Base-by-base conservation (phyloP, 2,797 vertebrate genomes). In the Microcaecilia unicolor region DNA sequence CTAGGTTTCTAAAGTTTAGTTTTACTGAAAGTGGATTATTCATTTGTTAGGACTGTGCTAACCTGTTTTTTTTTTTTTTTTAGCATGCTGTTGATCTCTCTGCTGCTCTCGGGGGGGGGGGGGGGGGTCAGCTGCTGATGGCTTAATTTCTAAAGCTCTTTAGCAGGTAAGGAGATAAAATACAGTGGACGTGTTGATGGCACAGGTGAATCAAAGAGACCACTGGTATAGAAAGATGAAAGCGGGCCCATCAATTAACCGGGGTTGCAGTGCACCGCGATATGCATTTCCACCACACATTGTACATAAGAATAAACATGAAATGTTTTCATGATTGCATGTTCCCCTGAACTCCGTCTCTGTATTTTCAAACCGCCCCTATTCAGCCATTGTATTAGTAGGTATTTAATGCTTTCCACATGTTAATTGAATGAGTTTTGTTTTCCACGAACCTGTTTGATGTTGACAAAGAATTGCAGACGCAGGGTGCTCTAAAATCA, bases 361-460 rank as follows among this genome's bases (percentile, higher is more conserved):
- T 58, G 25, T 28, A 40, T 60, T 49, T 72, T 70, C 57, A 70
- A 77, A 48, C 44, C 51, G 39, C 51, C 70, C 25, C 56, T 70
- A 65, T 71, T 82, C 59, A 83, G 83, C 73, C 82, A 52, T 45
- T 52, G 42, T 63, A 55, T 72, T 76, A 66, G 68, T 76, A 59
- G 74, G 67, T 67, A 74, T 52, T 72, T 77, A 59, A 70, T 72
- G 67, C 39, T 80, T 85, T 71, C 74, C 66, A 61, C 62, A 78
- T 83, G 58, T 60, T 80, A 83, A 84, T 86, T 72, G 72, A 76
- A 79, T 77, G 47, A 56, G 44, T 34, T 74, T 63, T 83, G 42
- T 61, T 72, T 71, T 74, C 44, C 6, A 9, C 16, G 13, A 55
- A 51, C 24, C 31, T 34, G 54, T 88, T 90, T 92, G 82, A 81